Evolutionary conservation across 2,113 vertebrate species (phyloP).

Genomic region (Paedocypris sp.): DNA sequence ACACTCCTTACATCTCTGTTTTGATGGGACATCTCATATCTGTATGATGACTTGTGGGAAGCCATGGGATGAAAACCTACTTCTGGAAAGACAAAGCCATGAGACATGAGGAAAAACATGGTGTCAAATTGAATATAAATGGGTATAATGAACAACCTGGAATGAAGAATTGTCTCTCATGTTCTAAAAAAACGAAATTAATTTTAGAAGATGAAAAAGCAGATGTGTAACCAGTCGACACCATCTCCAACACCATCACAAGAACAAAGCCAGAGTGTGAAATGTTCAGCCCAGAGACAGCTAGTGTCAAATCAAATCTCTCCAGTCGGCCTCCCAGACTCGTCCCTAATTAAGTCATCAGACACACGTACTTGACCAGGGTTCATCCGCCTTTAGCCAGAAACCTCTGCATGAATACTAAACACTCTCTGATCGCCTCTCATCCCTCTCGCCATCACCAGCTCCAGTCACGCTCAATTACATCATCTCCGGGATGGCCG

Average conservation of each 20-base stretch:
- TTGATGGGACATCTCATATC: too few relatives aligned
- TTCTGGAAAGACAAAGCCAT: too few relatives aligned
- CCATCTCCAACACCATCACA: background rate
- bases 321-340: conserved; percentile 32
- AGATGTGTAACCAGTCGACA: background rate
- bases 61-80: too few relatives aligned
- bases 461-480: background rate
- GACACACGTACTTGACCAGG: conserved; percentile 54
- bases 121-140: background rate
- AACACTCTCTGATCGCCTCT: conserved; percentile 6
- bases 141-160: background rate
- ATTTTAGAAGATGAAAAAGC: too few relatives aligned
- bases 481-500: background rate
- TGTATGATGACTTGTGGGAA: too few relatives aligned
- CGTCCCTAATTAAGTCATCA: conserved; percentile 64
- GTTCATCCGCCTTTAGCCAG: conserved; percentile 37
- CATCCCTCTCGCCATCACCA: background rate
- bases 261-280: conserved; percentile 17
- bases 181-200: background rate
- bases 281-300: background rate
- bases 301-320: conserved; percentile 11
- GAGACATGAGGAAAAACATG: too few relatives aligned
- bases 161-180: too few relatives aligned
- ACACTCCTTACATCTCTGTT: too few relatives aligned
- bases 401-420: conserved; percentile 34